Percentiles rank a stretch among this genome's conserved stretches.
These are phyloP conservation scores for Pygoscelis adeliae DNA, from an alignment of 2,113 vertebrate species.

Conservation along the genomic window DNA sequence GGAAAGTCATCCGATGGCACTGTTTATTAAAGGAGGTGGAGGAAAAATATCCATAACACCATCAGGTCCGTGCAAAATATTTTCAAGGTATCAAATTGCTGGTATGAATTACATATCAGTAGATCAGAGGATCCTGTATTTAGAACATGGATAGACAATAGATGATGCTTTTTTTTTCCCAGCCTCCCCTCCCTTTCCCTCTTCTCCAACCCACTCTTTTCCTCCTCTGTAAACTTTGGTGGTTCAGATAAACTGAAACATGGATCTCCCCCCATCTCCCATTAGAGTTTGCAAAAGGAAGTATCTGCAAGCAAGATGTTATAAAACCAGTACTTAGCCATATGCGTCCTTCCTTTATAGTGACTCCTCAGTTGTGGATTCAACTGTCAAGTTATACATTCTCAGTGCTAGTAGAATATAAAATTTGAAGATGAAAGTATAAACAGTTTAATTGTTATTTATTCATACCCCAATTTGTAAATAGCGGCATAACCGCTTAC, in stretches of 20 bases:
- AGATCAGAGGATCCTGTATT: neutral
- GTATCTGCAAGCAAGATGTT: constrained; percentile 37
- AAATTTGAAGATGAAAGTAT: neutral
- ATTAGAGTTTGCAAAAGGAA: neutral
- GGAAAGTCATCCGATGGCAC: constrained; percentile 44
- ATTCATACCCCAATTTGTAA: neutral
- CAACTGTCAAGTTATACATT: neutral
- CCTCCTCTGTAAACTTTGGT: constrained; percentile 4
- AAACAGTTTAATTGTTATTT: neutral
- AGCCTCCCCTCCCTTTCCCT: constrained; percentile 14
- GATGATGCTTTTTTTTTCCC: neutral
- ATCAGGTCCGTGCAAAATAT: neutral
- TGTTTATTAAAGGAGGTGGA: constrained; percentile 50
- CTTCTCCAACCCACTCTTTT: constrained; percentile 23
- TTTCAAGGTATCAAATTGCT: neutral
- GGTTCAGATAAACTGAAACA: constrained; percentile 12
- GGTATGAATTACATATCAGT: neutral
- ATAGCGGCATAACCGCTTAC: neutral
- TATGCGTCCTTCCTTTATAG: neutral
- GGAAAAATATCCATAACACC: neutral
- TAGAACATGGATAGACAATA: neutral
- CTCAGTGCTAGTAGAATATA: neutral
- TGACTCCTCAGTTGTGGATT: neutral
- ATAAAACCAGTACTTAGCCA: neutral
- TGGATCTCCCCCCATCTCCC: neutral